Evolutionary conservation across 2,797 vertebrate genomes (phyloP).

Genomic region (Florisuga fusca): DNA sequence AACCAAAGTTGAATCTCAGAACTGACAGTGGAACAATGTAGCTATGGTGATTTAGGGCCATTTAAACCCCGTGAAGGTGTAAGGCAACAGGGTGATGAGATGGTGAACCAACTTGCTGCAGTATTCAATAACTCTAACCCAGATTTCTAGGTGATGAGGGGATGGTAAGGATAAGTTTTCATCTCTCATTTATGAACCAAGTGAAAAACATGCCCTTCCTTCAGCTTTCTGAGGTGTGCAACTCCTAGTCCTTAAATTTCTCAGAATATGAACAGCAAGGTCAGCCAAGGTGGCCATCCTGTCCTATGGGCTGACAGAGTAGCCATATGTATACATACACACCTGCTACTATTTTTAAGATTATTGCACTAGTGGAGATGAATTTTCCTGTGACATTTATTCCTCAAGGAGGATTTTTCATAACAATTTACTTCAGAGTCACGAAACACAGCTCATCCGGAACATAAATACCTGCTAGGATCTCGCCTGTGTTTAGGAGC

Average conservation of each 20-base stretch:
- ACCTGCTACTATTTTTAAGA: neutral
- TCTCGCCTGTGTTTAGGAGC: neutral
- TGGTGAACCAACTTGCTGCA: neutral
- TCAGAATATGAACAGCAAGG: neutral
- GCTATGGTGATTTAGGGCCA: neutral
- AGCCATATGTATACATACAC: neutral
- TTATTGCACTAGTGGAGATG: neutral
- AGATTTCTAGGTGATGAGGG: neutral
- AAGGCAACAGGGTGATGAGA: neutral
- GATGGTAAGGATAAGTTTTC: neutral
- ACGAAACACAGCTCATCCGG: neutral
- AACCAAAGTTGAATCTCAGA: neutral
- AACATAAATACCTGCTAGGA: neutral
- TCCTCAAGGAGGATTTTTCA: neutral
- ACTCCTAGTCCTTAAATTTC: neutral
- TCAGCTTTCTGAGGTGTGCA: neutral
- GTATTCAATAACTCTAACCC: neutral
- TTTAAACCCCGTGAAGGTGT: neutral
- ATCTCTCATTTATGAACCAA: neutral
- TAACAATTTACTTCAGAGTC: neutral
- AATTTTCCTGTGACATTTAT: neutral
- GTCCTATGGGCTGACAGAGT: neutral
- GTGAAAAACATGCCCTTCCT: neutral
- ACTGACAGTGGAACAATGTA: neutral
- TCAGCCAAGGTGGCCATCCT: neutral